Evolutionary conservation across 2,888 invertebrate species (phyloP).

Genomic region (Leptopilina myrica): DNA sequence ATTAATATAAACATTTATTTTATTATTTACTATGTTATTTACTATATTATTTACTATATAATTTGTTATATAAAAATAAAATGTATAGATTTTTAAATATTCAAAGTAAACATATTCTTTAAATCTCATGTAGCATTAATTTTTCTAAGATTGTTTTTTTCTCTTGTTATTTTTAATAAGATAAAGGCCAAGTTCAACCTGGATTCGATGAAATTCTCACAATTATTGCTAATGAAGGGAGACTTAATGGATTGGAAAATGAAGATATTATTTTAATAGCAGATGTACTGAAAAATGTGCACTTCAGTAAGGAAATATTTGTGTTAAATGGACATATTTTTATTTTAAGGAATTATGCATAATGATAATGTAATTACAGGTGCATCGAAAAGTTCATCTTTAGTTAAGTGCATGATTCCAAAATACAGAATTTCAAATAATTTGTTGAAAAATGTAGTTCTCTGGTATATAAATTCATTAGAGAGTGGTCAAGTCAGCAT

Average conservation of each 20-base stretch:
- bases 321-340: not conserved
- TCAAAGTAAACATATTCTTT: not conserved
- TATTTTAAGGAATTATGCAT: not conserved
- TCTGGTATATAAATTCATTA: constrained; percentile 61
- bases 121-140: not conserved
- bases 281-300: constrained; percentile 56
- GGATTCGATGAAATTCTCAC: constrained; percentile 53
- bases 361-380: constrained; percentile 52
- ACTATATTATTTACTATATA: too few relatives aligned
- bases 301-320: constrained; percentile 58
- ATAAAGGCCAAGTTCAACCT: constrained; percentile 48
- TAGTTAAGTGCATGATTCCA: constrained; percentile 72
- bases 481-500: constrained; percentile 60
- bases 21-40: too few relatives aligned
- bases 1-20: too few relatives aligned
- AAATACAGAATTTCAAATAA: constrained; percentile 56
- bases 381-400: constrained; percentile 53
- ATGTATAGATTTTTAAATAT: too few relatives aligned
- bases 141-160: not conserved
- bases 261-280: constrained; percentile 57
- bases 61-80: too few relatives aligned
- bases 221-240: constrained; percentile 59
- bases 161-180: constrained; percentile 8
- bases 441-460: constrained; percentile 59
- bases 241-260: constrained; percentile 60